Conservation (phyloP, 2,113 vertebrate species). For the Hemiprocne comata region DNA sequence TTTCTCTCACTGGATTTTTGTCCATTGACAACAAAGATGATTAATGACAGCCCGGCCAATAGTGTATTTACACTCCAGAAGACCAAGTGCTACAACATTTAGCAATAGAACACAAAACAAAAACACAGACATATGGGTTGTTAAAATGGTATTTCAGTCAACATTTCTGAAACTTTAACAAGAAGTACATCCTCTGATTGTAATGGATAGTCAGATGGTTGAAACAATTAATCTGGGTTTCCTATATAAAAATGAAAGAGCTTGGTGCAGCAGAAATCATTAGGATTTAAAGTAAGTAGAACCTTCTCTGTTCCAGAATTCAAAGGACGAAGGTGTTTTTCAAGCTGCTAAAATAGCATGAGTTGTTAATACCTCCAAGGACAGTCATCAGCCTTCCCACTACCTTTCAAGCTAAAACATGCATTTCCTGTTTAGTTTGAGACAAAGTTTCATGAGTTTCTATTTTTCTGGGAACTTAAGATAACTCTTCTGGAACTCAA, state of each 20-base stretch:
- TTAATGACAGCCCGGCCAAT: constrained; percentile 23
- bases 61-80: constrained; percentile 15
- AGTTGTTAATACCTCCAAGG: constrained; percentile 36
- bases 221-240: constrained; percentile 64
- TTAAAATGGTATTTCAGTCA: constrained; percentile 53
- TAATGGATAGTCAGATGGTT: constrained; percentile 46
- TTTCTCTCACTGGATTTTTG: constrained; percentile 8
- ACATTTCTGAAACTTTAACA: constrained; percentile 29
- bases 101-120: constrained; percentile 33
- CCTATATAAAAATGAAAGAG: constrained; percentile 44
- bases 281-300: constrained; percentile 45
- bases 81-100: constrained; percentile 17
- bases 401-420: constrained; percentile 7
- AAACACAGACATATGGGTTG: constrained; percentile 55
- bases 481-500: constrained; percentile 76
- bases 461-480: constrained; percentile 57
- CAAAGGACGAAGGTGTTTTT: constrained; percentile 50
- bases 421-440: neutral
- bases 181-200: constrained; percentile 46
- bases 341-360: constrained; percentile 47
- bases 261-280: constrained; percentile 48
- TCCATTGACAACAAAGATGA: constrained; percentile 37
- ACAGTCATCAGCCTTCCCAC: neutral
- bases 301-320: constrained; percentile 51
- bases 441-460: constrained; percentile 56